A percentile compares a stretch with the other conserved stretches of the same genome.
Evolutionary conservation across 2,113 vertebrate species (phyloP).

Genomic region (Melanerpes aurifrons): DNA sequence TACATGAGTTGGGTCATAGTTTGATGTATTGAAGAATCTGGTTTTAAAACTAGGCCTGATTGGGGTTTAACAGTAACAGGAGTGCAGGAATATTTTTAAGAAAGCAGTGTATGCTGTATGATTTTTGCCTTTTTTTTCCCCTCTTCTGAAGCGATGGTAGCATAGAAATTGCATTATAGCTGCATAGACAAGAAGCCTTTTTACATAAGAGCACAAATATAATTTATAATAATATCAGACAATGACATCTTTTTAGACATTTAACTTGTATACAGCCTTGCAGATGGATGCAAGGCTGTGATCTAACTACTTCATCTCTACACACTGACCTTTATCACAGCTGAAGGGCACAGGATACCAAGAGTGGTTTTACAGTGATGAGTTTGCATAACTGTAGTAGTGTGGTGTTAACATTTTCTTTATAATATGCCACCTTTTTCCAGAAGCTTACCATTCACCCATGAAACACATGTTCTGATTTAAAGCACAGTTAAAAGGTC

Average conservation of each 20-base stretch:
- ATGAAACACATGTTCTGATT: conserved; percentile 6
- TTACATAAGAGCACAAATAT: background rate
- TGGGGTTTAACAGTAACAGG: background rate
- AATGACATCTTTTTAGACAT: background rate
- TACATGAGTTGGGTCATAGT: background rate
- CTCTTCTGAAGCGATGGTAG: background rate
- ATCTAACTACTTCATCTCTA: background rate
- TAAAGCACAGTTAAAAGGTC: conserved; percentile 7
- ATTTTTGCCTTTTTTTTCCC: background rate
- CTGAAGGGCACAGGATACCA: background rate
- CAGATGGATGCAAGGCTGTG: background rate
- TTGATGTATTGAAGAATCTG: background rate
- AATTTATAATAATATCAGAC: background rate
- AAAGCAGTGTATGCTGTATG: background rate
- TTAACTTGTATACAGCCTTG: background rate
- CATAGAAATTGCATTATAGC: background rate
- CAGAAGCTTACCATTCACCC: conserved; percentile 35
- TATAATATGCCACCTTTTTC: background rate
- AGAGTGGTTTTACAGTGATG: background rate
- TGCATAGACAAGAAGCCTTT: background rate
- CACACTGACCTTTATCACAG: background rate
- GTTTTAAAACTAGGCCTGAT: background rate
- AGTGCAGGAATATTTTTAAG: background rate
- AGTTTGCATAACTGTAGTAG: background rate
- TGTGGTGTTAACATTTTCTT: conserved; percentile 6